Evolutionary conservation across 30 jellyfish, hydroid and myxozoan species (phyloP), one percentile per base, ranked within the genome.

Genomic region (Rhopilema esculentum): DNA sequence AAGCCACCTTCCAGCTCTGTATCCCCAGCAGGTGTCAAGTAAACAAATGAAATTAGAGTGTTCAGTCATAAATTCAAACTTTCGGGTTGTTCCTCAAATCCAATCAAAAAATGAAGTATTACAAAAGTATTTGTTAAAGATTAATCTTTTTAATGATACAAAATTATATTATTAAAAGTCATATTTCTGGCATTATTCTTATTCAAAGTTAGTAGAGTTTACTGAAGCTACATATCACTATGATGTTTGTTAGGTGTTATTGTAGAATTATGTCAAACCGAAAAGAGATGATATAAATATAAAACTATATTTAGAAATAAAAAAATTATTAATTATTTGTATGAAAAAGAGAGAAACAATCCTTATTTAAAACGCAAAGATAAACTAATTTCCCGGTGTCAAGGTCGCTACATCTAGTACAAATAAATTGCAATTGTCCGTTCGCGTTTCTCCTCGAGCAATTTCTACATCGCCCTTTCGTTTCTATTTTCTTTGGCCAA

Each of bases 381-480:
- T 70, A 32, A 32, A 32, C 52, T 30, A 70, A 48, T 49, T 74
- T 74, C 27, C 69, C 85, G 25, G 72, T 49, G 49, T 66, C 49
- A 20, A 26, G 70, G 72, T 74, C 85, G 25, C 85, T 74, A 28
- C 85, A 74, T 21, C 71, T 71, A 8, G 85, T 74, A 27, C 85
- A 74, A 50, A 74, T 49, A 25, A 74, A 74, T 74, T 27, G 85
- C 1, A 71, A 74, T 26, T 50, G 85, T 74, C 85, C 85, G 49
- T 74, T 23, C 2, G 31, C 8, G 31, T 22, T 24, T 32, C n/a
- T 74, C 71, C 21, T 16, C 18, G 17, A 26, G 71, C 85, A 74
- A 49, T 74, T 74, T 74, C 50, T 74, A 66, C 85, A 74, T 6
- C 85, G 69, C 28, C 85, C 85, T 74, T 74, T 74, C 26, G 85